Evolutionary conservation across 2,797 vertebrate genomes (phyloP), one percentile per base, ranked within the genome.

Genomic region (Crenuchus spilurus): DNA sequence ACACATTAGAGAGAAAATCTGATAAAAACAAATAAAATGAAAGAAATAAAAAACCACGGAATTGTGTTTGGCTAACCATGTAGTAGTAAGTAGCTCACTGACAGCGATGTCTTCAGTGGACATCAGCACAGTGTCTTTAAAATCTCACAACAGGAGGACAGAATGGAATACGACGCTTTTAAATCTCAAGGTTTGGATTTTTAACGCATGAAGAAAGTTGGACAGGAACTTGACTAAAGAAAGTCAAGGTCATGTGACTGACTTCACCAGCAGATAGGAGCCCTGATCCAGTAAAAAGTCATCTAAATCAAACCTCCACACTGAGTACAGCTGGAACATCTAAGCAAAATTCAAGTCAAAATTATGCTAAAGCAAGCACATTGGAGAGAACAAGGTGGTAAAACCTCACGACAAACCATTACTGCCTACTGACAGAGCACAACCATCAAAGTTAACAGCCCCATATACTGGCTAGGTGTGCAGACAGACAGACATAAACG

Each of bases 371-470:
- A 37, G 60, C 42, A 46, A 57, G 67, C 74, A 70, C 10, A 63
- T 28, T 39, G 58, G 24, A 20, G 48, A 44, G 57, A 70, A 70
- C 30, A 64, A 37, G 9, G 74, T 37, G 26, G 28, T 57, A 57
- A 58, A 70, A 76, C 14, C 39, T 52, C 31, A 67, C 13, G 28
- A 39, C 65, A 30, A 48, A 57, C 10, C 11, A 51, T 75, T 75
- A 75, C 67, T 39, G 31, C 66, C 49, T 70, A 62, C 67, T 65
- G 70, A 42, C 51, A 52, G 61, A 24, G 67, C 11, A 48, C 52
- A 65, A 51, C 54, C 51, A 63, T 54, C 70, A 62, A 63, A 52
- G 16, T 52, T 37, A 72, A 37, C 26, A 30, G 58, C 49, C 44
- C 42, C 28, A 41, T 18, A 46, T 64, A 30, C 39, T 46, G 49